phyloP scores from a whole-genome alignment of 2,888 invertebrate genomes.

The Tipula vernalis region DNA sequence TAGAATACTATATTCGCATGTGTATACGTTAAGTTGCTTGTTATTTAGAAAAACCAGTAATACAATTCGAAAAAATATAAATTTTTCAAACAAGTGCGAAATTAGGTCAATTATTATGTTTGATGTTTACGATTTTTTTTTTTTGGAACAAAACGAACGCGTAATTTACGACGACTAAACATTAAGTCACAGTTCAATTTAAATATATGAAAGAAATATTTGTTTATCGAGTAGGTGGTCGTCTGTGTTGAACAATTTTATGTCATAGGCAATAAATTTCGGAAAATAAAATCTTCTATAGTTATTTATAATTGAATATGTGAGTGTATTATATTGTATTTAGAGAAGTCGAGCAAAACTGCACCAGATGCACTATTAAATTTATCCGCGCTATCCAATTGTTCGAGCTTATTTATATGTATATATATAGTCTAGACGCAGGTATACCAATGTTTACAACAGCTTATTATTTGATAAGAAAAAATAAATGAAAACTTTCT shows the following conservation, averaged over 20 bases:
- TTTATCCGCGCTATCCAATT: not conserved
- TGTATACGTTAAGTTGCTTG: not conserved
- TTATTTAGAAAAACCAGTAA: not conserved
- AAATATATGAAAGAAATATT: not conserved
- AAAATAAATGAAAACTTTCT: not conserved
- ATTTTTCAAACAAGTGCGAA: not conserved
- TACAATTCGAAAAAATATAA: not conserved
- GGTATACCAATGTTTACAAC: not conserved
- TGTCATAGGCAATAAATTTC: not conserved
- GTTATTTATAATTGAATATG: not conserved
- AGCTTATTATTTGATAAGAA: not conserved
- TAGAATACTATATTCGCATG: not conserved
- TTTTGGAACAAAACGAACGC: not conserved
- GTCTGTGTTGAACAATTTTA: not conserved
- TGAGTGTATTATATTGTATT: not conserved
- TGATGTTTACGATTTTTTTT: not conserved
- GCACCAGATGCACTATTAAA: not conserved
- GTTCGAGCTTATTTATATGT: not conserved
- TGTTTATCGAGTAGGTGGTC: not conserved
- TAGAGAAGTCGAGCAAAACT: not conserved
- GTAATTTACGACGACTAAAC: not conserved
- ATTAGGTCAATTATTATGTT: not conserved
- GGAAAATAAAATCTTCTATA: not conserved
- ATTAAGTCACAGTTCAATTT: not conserved
- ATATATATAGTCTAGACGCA: not conserved